These are phyloP conservation scores for Crocuta crocuta DNA, from an alignment of 2,113 vertebrate species.

Conservation along the genomic window DNA sequence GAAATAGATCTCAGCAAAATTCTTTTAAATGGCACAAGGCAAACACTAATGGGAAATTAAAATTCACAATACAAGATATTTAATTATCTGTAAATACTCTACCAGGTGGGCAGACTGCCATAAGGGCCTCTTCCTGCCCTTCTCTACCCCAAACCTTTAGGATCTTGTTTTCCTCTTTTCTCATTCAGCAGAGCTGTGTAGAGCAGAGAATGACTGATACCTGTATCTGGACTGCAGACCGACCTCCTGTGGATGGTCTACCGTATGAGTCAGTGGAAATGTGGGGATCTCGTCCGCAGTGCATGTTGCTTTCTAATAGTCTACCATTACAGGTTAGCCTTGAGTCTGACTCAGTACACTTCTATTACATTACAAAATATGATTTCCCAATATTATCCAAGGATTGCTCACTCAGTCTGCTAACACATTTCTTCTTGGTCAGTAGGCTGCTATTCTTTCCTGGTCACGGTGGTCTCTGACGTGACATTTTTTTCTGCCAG, in stretches of 20 bases:
- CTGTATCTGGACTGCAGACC: background rate
- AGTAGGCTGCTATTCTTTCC: background rate
- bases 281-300: background rate
- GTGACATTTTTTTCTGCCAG: slow-evolving; percentile 23
- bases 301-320: background rate
- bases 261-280: background rate
- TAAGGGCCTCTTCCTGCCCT: background rate
- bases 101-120: background rate
- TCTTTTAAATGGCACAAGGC: background rate
- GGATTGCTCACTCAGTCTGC: background rate
- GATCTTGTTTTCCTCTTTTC: background rate
- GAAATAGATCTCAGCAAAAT: background rate
- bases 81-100: background rate
- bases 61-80: background rate
- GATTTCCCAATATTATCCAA: slow-evolving; percentile 12
- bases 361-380: background rate
- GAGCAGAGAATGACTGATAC: background rate
- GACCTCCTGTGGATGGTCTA: background rate
- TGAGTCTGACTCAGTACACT: slow-evolving; percentile 40
- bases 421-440: slow-evolving; percentile 44
- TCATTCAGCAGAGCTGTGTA: background rate
- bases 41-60: background rate
- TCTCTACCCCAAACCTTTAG: background rate
- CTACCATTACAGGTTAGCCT: slow-evolving; percentile 6
- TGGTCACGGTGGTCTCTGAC: background rate